Percentiles rank a stretch among this genome's conserved stretches.
Conservation (phyloP, 2,888 invertebrate species). For the Papilio demoleus region DNA sequence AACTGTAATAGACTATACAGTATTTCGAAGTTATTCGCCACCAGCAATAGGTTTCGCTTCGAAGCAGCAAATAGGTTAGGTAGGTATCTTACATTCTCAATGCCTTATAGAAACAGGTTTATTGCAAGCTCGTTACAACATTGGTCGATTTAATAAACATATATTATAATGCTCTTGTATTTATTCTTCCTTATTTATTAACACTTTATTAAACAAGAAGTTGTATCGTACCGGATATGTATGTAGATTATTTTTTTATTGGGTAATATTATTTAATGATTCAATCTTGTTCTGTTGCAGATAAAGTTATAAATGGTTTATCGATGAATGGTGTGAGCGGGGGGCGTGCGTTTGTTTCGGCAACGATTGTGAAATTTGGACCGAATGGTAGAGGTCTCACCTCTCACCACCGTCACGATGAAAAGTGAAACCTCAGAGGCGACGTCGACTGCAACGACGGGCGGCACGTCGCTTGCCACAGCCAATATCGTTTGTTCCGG, state of each 20-base stretch:
- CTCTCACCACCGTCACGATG: conserved; percentile 78
- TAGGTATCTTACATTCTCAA: conserved; percentile 36
- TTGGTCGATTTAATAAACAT: conserved; percentile 31
- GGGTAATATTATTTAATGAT: not conserved
- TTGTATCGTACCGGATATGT: not conserved
- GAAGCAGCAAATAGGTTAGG: conserved; percentile 13
- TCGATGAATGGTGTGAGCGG: not conserved
- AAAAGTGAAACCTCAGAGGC: conserved; percentile 80
- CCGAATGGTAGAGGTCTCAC: conserved; percentile 67
- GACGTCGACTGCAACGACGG: conserved; percentile 54
- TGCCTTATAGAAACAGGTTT: conserved; percentile 30
- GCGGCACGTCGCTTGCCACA: conserved; percentile 70
- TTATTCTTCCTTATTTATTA: conserved; percentile 7
- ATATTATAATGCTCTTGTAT: conserved; percentile 24
- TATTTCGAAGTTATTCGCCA: conserved; percentile 15
- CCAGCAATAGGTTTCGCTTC: conserved; percentile 16
- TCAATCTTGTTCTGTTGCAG: not conserved
- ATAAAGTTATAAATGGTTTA: not conserved
- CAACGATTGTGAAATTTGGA: conserved; percentile 78
- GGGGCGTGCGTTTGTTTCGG: conserved; percentile 62
- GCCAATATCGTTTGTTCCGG: conserved; percentile 75
- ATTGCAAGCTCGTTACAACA: conserved; percentile 34
- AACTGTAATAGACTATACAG: conserved; percentile 4
- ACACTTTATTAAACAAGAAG: not conserved
- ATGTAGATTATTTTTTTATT: not conserved